These are phyloP conservation scores for Pseudomyrmex cubaensis DNA, from an alignment of 1,140 invertebrate species.

Conservation along the genomic window DNA sequence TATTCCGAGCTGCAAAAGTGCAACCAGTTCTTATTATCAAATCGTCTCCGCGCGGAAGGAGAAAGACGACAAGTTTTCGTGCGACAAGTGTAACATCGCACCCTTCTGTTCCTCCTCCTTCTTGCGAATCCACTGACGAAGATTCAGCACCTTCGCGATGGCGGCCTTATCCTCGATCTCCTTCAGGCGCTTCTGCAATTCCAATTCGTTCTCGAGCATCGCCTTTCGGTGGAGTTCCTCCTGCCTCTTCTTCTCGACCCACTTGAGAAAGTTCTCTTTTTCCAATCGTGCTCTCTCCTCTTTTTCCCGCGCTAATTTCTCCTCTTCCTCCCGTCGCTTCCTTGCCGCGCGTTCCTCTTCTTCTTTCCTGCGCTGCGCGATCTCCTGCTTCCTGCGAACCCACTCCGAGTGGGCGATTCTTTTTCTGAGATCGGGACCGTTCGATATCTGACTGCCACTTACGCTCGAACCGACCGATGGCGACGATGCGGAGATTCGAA, in stretches of 20 bases:
- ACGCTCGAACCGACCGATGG: slow-evolving; percentile 51
- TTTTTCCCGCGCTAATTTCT: slow-evolving; percentile 66
- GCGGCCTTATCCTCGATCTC: slow-evolving; percentile 73
- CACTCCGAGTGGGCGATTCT: slow-evolving; percentile 77
- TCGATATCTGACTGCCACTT: slow-evolving; percentile 12
- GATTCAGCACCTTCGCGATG: slow-evolving; percentile 69
- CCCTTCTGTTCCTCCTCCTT: slow-evolving; percentile 78
- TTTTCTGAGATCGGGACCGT: slow-evolving; percentile 8
- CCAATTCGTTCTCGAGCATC: slow-evolving; percentile 70
- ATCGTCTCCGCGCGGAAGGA: background rate
- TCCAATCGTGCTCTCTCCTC: slow-evolving; percentile 72
- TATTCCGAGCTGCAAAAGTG: slow-evolving; percentile 46
- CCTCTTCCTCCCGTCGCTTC: slow-evolving; percentile 65
- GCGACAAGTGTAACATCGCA: slow-evolving; percentile 41
- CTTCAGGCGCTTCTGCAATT: slow-evolving; percentile 72
- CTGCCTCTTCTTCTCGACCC: slow-evolving; percentile 75
- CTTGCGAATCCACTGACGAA: slow-evolving; percentile 78
- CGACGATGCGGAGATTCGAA: slow-evolving; percentile 71
- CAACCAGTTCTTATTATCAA: slow-evolving; percentile 10
- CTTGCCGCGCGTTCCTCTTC: slow-evolving; percentile 56
- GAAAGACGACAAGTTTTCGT: no score
- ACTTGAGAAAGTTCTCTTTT: slow-evolving; percentile 75
- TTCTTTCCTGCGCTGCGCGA: slow-evolving; percentile 64
- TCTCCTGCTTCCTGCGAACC: slow-evolving; percentile 74
- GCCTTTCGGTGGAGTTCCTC: slow-evolving; percentile 70